phyloP scores from a whole-genome alignment of 2,888 invertebrate species.

The Theristus sp. region DNA sequence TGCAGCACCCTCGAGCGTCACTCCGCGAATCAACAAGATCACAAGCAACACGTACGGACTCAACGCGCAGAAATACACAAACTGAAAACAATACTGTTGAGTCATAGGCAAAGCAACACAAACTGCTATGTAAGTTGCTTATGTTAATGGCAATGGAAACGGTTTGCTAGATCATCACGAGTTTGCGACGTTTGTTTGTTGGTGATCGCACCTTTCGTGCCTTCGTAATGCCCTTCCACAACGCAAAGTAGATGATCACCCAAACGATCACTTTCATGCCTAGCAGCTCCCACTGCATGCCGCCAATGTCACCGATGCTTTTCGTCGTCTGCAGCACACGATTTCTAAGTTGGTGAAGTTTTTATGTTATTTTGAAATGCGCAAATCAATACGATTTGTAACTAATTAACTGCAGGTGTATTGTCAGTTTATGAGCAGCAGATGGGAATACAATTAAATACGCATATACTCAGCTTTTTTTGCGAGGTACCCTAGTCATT shows the following conservation, averaged over 20 bases:
- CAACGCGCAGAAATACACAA: slow-evolving; percentile 29
- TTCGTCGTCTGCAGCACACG: slow-evolving; percentile 23
- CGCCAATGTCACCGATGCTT: slow-evolving; percentile 22
- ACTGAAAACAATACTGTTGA: slow-evolving; percentile 15
- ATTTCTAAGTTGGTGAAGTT: slow-evolving; percentile 12
- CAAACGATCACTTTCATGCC: slow-evolving; percentile 16
- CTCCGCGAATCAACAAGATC: slow-evolving; percentile 23
- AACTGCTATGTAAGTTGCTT: too few relatives aligned
- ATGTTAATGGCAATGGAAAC: too few relatives aligned
- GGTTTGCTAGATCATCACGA: too few relatives aligned
- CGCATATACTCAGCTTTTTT: too few relatives aligned
- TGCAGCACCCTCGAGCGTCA: slow-evolving; percentile 23
- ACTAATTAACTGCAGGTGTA: too few relatives aligned
- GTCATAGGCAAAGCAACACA: too few relatives aligned
- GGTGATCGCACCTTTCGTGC: slow-evolving; percentile 29
- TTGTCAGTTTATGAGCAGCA: too few relatives aligned
- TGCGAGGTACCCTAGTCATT: too few relatives aligned
- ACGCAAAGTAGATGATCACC: slow-evolving; percentile 27
- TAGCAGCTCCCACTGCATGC: slow-evolving; percentile 27
- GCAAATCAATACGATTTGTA: too few relatives aligned
- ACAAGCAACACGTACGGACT: slow-evolving; percentile 26
- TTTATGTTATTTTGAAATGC: too few relatives aligned
- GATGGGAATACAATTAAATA: too few relatives aligned
- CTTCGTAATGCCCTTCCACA: slow-evolving; percentile 29
- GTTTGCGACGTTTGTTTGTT: too few relatives aligned